Conservation (phyloP, 2,888 invertebrate genomes). For the Macrosoma leucophasiata region DNA sequence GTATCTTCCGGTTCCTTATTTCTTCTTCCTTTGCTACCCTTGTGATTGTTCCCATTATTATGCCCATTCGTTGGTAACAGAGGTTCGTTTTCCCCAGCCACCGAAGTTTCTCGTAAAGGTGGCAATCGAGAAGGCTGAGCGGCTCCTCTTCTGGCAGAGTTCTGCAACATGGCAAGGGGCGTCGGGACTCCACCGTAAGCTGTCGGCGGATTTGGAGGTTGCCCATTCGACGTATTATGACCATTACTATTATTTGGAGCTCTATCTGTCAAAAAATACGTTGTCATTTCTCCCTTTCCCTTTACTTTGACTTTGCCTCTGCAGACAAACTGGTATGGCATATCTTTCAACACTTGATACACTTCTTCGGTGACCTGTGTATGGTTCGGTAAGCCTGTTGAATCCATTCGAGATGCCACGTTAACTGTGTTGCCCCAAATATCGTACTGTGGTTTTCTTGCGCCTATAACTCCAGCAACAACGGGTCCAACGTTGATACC, state of each 20-base stretch:
- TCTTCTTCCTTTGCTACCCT: slow-evolving; percentile 66
- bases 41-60: slow-evolving; percentile 56
- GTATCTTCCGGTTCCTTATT: slow-evolving; percentile 63
- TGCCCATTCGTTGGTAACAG: slow-evolving; percentile 63
- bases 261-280: slow-evolving; percentile 90
- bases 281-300: slow-evolving; percentile 95
- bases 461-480: slow-evolving; percentile 95
- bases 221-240: slow-evolving; percentile 40
- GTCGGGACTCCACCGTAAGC: slow-evolving; percentile 83
- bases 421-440: slow-evolving; percentile 97
- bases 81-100: slow-evolving; percentile 78
- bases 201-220: slow-evolving; percentile 51
- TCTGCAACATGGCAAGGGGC: slow-evolving; percentile 80
- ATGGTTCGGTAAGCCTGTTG: slow-evolving; percentile 90
- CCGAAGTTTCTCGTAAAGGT: slow-evolving; percentile 72
- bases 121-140: slow-evolving; percentile 72
- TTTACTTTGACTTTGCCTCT: slow-evolving; percentile 92
- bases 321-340: slow-evolving; percentile 86
- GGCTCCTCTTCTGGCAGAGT: slow-evolving; percentile 69
- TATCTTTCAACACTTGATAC: slow-evolving; percentile 80
- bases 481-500: slow-evolving; percentile 93
- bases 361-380: slow-evolving; percentile 95
- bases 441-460: slow-evolving; percentile 88
- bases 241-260: slow-evolving; percentile 50
- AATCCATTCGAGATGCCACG: slow-evolving; percentile 93